Base-by-base conservation (phyloP, 2,888 invertebrate species). In the Melieria picta region DNA sequence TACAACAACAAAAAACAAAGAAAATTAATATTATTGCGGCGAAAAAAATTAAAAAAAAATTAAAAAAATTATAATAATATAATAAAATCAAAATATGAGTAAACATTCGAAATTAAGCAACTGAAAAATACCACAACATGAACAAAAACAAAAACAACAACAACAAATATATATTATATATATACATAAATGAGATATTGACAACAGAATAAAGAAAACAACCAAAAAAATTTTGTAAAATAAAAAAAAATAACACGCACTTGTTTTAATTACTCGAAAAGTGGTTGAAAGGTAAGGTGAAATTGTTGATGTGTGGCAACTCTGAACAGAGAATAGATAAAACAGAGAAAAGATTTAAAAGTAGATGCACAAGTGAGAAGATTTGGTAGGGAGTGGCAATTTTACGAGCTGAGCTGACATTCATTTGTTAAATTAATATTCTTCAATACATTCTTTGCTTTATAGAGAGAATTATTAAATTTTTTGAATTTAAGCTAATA, bases 141-240 rank as follows among this genome's bases (percentile, higher is more conserved):
- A 47, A 62, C 62, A 70, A 57, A 69, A 16, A 62, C 64, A 69
- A 46, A 69, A 48, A 74, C 71, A 5, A 62, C 65, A 69, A 69
- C 7, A 11, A 11, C 69, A 69, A 66, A 65, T 70, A 69, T 57
- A 70, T 65, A 70, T 57, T 50, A 69, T 72, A 69, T 61, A 72
- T 72, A 72, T 69, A 72, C 67, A 72, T 78, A 75, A 77, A 75
- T 75, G 70, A 76, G 75, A 77, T 76, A 76, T 76, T 75, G 73
- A 77, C 74, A 76, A 72, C 65, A 71, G 69, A 74, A 75, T 69
- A 76, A 75, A 74, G 61, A 72, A 77, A 76, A 73, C 58, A 75
- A 74, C 75, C 71, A 75, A 74, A 73, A 78, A 73, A 77, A 78
- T 75, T 78, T 78, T 77, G 74, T 78, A 77, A 77, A 78, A 78